These are phyloP conservation scores for Acleris sparsana DNA, from an alignment of 2,888 invertebrate genomes.

Conservation along the genomic window DNA sequence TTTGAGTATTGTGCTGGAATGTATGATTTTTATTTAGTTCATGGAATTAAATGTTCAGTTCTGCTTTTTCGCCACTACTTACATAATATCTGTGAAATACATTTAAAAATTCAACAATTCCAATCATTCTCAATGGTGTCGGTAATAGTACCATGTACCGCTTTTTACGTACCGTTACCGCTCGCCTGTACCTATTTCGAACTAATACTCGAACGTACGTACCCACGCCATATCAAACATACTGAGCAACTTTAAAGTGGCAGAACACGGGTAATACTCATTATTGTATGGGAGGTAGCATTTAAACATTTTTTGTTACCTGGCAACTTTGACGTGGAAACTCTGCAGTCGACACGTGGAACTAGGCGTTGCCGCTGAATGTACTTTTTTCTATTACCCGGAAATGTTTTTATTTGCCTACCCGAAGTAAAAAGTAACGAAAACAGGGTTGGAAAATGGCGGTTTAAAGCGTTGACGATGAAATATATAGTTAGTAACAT, in stretches of 20 bases:
- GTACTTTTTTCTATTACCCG: slow-evolving; percentile 42
- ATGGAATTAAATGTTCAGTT: too few relatives aligned
- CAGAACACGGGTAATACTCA: slow-evolving; percentile 20
- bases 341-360: slow-evolving; percentile 59
- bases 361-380: slow-evolving; percentile 52
- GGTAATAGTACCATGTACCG: background rate
- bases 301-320: slow-evolving; percentile 46
- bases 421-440: background rate
- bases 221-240: slow-evolving; percentile 14
- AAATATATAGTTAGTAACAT: too few relatives aligned
- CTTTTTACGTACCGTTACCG: too few relatives aligned
- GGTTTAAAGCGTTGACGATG: too few relatives aligned
- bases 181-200: background rate
- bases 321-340: slow-evolving; percentile 59
- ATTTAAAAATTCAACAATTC: too few relatives aligned
- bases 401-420: slow-evolving; percentile 1
- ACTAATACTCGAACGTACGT: slow-evolving; percentile 5
- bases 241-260: slow-evolving; percentile 24
- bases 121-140: too few relatives aligned
- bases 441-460: background rate
- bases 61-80: too few relatives aligned
- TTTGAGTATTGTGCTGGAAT: too few relatives aligned
- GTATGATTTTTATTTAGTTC: too few relatives aligned
- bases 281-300: slow-evolving; percentile 29
- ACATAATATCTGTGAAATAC: too few relatives aligned